These are phyloP conservation scores for Eurois occulta DNA, from an alignment of 2,888 invertebrate genomes.

Conservation along the genomic window DNA sequence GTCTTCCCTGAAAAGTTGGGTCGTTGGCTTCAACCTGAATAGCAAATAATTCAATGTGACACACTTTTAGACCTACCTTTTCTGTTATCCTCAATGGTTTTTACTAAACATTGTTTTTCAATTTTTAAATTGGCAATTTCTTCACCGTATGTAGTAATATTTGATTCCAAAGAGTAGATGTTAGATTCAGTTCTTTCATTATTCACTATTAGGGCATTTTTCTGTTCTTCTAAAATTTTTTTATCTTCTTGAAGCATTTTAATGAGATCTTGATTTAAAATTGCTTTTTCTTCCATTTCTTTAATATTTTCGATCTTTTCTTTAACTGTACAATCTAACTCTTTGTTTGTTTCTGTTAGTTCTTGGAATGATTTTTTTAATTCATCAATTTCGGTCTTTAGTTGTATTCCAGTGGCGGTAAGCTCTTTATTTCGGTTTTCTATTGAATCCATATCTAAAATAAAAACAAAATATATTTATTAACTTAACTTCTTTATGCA, in stretches of 20 bases:
- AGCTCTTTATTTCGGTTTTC: constrained; percentile 64
- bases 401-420: constrained; percentile 40
- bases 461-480: constrained; percentile 3
- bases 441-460: constrained; percentile 70
- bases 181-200: constrained; percentile 25
- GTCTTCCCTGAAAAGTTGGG: too few species aligned
- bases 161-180: constrained; percentile 32
- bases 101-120: constrained; percentile 66
- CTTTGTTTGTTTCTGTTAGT: constrained; percentile 63
- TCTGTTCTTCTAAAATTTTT: constrained; percentile 57
- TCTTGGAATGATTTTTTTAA: constrained; percentile 63
- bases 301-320: constrained; percentile 70
- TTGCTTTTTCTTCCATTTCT: constrained; percentile 69
- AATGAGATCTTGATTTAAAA: constrained; percentile 64
- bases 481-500: neutral
- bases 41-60: neutral
- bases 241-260: constrained; percentile 73
- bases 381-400: constrained; percentile 55
- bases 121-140: constrained; percentile 57
- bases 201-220: constrained; percentile 36
- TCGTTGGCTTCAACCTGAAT: neutral
- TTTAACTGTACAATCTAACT: constrained; percentile 69
- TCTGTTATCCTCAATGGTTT: constrained; percentile 72
- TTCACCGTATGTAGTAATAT: constrained; percentile 38
- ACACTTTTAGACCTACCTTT: constrained; percentile 68